These are phyloP conservation scores for Atherix ibis DNA, from an alignment of 2,888 invertebrate species.

Conservation along the genomic window DNA sequence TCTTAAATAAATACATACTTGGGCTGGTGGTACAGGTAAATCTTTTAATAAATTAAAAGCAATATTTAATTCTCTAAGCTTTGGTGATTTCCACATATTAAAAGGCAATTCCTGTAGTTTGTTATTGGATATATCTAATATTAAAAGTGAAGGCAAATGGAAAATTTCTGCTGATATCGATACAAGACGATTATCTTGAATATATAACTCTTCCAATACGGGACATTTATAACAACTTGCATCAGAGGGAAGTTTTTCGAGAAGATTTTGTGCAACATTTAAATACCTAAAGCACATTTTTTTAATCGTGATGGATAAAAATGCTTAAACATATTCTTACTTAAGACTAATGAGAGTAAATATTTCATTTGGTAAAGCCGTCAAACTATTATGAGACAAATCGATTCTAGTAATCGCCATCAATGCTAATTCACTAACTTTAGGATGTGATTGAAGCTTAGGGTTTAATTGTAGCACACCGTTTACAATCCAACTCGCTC, in stretches of 20 bases:
- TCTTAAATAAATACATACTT: too few species aligned
- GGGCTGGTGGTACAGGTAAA: constrained; percentile 38
- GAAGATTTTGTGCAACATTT: constrained; percentile 78
- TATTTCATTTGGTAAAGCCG: constrained; percentile 60
- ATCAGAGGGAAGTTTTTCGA: constrained; percentile 53
- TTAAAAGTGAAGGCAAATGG: constrained; percentile 56
- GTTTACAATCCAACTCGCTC: constrained; percentile 65
- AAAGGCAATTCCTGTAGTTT: constrained; percentile 70
- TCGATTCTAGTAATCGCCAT: constrained; percentile 88
- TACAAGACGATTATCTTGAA: constrained; percentile 84
- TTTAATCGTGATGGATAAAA: too few species aligned
- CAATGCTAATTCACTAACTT: constrained; percentile 52
- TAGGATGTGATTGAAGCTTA: constrained; percentile 53
- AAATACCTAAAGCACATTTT: constrained; percentile 40
- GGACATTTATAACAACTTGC: constrained; percentile 46
- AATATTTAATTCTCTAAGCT: constrained; percentile 72
- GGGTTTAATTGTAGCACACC: constrained; percentile 77
- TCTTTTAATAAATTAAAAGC: constrained; percentile 76
- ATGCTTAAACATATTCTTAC: constrained; percentile 20
- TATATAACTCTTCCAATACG: constrained; percentile 72
- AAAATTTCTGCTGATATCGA: constrained; percentile 69
- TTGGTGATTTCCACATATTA: constrained; percentile 73
- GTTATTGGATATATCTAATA: constrained; percentile 89
- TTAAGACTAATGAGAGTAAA: constrained; percentile 71
- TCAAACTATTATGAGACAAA: constrained; percentile 76